phyloP scores from a whole-genome alignment of 2,113 vertebrate genomes.

The Notarius quadriscutis region DNA sequence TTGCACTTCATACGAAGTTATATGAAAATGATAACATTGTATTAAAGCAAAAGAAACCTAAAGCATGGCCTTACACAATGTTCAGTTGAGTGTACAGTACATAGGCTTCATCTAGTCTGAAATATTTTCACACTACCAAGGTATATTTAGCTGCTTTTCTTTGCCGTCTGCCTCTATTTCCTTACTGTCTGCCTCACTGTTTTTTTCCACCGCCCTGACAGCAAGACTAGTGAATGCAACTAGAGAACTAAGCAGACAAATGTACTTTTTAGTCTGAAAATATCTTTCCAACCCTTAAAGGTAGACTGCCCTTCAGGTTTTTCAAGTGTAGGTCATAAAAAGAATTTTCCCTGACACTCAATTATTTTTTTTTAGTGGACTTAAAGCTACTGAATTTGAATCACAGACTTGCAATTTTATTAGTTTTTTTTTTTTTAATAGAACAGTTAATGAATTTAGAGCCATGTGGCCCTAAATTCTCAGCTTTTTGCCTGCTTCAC shows the following conservation, averaged over 20 bases:
- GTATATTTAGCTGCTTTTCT: neutral
- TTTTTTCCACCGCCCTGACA: neutral
- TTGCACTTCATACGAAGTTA: neutral
- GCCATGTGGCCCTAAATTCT: too few relatives aligned
- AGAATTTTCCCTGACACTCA: too few relatives aligned
- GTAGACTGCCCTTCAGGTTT: too few relatives aligned
- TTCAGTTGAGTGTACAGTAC: neutral
- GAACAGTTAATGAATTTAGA: too few relatives aligned
- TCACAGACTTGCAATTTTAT: too few relatives aligned
- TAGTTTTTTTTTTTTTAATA: too few relatives aligned
- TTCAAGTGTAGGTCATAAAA: too few relatives aligned
- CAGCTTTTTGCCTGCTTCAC: too few relatives aligned
- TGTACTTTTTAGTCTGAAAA: neutral
- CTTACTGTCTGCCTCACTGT: neutral
- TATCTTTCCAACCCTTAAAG: neutral
- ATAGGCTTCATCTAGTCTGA: neutral
- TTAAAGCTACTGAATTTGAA: too few relatives aligned
- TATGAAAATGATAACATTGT: neutral
- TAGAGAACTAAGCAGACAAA: constrained; percentile 8
- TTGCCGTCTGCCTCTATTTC: neutral
- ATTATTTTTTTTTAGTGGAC: too few relatives aligned
- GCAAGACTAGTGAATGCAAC: neutral
- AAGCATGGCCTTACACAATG: neutral
- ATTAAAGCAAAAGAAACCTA: neutral
- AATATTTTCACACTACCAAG: neutral